A percentile compares a stretch with the other conserved stretches of the same genome.
phyloP scores from a whole-genome alignment of 2,797 vertebrate species.

The Danio choprae region DNA sequence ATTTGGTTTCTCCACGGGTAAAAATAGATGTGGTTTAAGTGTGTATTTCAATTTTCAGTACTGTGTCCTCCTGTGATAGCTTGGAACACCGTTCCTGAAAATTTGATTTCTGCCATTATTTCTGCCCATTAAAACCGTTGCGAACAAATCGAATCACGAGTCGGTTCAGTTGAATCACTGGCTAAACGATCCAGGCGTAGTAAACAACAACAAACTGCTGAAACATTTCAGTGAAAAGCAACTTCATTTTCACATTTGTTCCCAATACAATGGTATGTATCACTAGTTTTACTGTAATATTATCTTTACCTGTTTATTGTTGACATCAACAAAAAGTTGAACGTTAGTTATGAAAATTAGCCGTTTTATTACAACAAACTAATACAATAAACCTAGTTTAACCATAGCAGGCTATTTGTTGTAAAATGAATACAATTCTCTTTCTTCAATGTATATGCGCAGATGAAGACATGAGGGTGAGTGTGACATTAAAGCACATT shows the following conservation, averaged over 20 bases:
- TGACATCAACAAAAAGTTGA: too few species aligned
- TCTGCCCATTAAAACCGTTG: neutral
- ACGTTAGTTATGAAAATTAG: too few species aligned
- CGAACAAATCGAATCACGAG: neutral
- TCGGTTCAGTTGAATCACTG: neutral
- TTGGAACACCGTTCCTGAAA: neutral
- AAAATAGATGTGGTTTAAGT: too few species aligned
- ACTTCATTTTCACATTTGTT: too few species aligned
- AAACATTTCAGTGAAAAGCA: neutral
- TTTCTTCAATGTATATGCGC: neutral
- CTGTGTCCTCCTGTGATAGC: neutral
- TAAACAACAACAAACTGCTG: neutral
- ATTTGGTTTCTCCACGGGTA: neutral
- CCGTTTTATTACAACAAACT: too few species aligned
- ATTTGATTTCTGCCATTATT: neutral
- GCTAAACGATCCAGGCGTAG: neutral
- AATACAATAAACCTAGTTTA: too few species aligned
- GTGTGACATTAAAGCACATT: neutral
- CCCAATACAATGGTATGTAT: neutral
- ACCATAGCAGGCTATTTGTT: too few species aligned
- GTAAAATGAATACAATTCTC: too few species aligned
- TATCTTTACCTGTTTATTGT: too few species aligned
- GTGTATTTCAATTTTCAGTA: too few species aligned
- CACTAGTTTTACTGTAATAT: too few species aligned
- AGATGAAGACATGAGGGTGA: neutral